Percentiles rank a stretch among this genome's conserved stretches.
Conservation (phyloP, 2,113 vertebrate genomes). For the Calyptommatus sinebrachiatus region DNA sequence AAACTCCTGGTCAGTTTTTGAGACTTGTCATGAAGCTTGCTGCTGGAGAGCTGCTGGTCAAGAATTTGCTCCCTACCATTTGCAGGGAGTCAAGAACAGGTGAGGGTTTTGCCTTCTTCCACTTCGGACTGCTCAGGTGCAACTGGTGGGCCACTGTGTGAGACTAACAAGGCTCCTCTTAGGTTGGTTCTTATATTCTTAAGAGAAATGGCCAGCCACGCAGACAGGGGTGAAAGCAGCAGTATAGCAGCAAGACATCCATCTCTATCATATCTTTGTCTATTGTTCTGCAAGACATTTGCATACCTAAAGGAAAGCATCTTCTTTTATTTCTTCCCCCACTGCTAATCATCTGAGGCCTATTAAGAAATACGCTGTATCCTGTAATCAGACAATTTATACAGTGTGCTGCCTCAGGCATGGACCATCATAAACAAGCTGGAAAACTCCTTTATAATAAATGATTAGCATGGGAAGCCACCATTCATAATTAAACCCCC, state of each 20-base stretch:
- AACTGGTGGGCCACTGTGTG: too few relatives aligned
- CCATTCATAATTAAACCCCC: slow-evolving; percentile 75
- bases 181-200: slow-evolving; percentile 14
- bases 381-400: slow-evolving; percentile 95
- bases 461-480: slow-evolving; percentile 79
- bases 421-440: slow-evolving; percentile 78
- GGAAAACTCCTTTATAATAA: slow-evolving; percentile 87
- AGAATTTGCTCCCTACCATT: too few relatives aligned
- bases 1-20: too few relatives aligned
- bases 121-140: too few relatives aligned
- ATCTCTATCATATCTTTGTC: slow-evolving; percentile 69
- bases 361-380: slow-evolving; percentile 82
- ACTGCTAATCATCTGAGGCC: slow-evolving; percentile 90
- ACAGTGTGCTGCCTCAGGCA: slow-evolving; percentile 82
- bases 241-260: slow-evolving; percentile 58
- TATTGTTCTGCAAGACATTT: slow-evolving; percentile 85
- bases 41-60: too few relatives aligned
- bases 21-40: too few relatives aligned
- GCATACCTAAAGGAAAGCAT: slow-evolving; percentile 89
- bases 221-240: slow-evolving; percentile 48
- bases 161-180: too few relatives aligned
- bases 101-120: too few relatives aligned
- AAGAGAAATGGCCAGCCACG: slow-evolving; percentile 53
- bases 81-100: too few relatives aligned
- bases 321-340: slow-evolving; percentile 83